Base-by-base conservation (phyloP, 1,140 invertebrate genomes). In the Drosophila mauritiana region DNA sequence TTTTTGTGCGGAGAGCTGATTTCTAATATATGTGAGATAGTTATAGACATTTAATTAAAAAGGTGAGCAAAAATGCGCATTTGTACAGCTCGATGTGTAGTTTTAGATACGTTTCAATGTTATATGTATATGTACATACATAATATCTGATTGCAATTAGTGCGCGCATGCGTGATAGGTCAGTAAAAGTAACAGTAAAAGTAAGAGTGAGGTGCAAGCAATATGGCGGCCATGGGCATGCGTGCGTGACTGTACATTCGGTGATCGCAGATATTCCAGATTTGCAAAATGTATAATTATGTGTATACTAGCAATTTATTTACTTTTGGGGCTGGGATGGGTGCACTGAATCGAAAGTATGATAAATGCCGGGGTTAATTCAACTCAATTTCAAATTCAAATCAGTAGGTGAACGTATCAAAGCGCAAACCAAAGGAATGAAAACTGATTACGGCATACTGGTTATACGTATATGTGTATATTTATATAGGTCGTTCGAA, bases 341-440 rank as follows among this genome's bases (percentile, higher is more conserved):
- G 65, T 69, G 67, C 67, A 70, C 51, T 70, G 65, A 57, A 25
- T 70, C 25, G 15, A 36, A 49, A 36, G 20, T 57, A 69, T 70
- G 68, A 20, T 70, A 69, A 68, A 69, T 64, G 53, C 39, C 17
- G n/a, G 55, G 54, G 31, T 59, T 64, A 61, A 64, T 46, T 64
- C n/a, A 65, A 68, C 37, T n/a, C 17, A 48, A 68, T 67, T 67
- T 68, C 27, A 68, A 68, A 53, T 45, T 68, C 37, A 68, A 68
- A 53, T 45, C 12, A 39, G 10, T 36, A 68, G 52, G 61, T 53
- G 61, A 56, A 70, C 51, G 43, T 57, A 70, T 70, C 37, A 65
- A 85, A 76, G 58, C 77, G 62, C 62, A 57, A 80, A 85, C 74
- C 72, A 78, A 77, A 73, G 62, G 58, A 36, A 69, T 69, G 67